phyloP scores from a whole-genome alignment of 2,113 vertebrate genomes.

The Solea senegalensis region DNA sequence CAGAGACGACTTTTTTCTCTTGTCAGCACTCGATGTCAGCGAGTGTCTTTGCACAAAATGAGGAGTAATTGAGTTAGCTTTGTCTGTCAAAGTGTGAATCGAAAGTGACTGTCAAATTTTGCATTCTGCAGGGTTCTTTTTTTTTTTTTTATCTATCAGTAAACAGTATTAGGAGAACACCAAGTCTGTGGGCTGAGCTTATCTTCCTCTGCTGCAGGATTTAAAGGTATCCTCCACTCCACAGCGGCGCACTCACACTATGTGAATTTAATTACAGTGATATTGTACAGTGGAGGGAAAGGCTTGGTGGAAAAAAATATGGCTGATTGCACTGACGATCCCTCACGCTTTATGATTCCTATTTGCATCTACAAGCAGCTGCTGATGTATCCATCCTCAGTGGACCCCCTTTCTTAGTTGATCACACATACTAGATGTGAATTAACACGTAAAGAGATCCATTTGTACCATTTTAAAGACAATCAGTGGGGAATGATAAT shows the following conservation, averaged over 20 bases:
- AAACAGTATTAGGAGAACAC: slow-evolving; percentile 31
- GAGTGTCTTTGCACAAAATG: slow-evolving; percentile 16
- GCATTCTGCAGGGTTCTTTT: slow-evolving; percentile 25
- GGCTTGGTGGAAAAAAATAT: not conserved
- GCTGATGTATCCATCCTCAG: not conserved
- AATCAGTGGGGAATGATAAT: not conserved
- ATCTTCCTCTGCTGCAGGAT: slow-evolving; percentile 44
- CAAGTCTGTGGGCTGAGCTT: slow-evolving; percentile 33
- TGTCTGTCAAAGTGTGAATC: slow-evolving; percentile 51
- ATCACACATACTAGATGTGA: not conserved
- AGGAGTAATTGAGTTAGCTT: slow-evolving; percentile 50
- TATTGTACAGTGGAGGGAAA: slow-evolving; percentile 27
- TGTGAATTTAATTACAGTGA: slow-evolving; percentile 18
- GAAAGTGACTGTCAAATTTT: slow-evolving; percentile 53
- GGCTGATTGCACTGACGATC: slow-evolving; percentile 12
- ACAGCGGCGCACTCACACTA: slow-evolving; percentile 15
- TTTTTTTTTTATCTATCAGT: slow-evolving; percentile 26
- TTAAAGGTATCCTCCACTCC: slow-evolving; percentile 30
- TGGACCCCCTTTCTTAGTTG: not conserved
- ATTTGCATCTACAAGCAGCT: slow-evolving; percentile 12
- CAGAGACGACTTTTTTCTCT: not conserved
- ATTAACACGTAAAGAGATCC: not conserved
- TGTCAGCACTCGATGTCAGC: slow-evolving; percentile 20
- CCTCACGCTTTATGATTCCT: slow-evolving; percentile 8
- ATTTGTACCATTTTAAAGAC: not conserved